phyloP scores from a whole-genome alignment of 2,113 vertebrate genomes.

The Corvus hawaiiensis region DNA sequence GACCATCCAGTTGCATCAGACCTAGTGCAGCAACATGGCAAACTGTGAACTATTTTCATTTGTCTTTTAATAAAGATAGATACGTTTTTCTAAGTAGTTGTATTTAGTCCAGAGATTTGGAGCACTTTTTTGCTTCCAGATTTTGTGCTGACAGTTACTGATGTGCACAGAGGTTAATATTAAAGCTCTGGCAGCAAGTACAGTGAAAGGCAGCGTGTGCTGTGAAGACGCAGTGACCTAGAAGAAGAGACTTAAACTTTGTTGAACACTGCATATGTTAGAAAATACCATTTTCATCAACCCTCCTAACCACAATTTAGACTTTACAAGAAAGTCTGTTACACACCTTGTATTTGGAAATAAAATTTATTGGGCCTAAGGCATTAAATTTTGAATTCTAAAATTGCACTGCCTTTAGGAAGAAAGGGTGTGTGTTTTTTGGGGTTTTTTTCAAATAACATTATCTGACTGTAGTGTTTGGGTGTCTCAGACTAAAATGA shows the following conservation, averaged over 20 bases:
- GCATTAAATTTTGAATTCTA: not conserved
- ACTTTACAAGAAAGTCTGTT: not conserved
- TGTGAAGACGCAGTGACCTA: not conserved
- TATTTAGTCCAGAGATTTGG: not conserved
- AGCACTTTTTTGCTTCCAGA: not conserved
- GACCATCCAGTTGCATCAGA: not conserved
- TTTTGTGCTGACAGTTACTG: not conserved
- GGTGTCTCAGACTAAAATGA: not conserved
- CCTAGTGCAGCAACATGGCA: not conserved
- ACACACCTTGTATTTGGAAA: not conserved
- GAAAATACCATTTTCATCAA: not conserved
- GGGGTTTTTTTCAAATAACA: rapidly evolving
- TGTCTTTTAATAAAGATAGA: not conserved
- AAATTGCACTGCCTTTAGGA: not conserved
- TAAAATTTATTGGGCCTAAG: not conserved
- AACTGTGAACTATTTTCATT: not conserved
- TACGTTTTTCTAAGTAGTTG: not conserved
- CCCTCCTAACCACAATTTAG: not conserved
- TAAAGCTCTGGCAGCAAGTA: not conserved
- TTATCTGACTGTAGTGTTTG: not conserved
- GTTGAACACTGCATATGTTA: not conserved
- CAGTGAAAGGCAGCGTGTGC: not conserved
- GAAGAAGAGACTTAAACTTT: not conserved
- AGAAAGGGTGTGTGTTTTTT: not conserved
- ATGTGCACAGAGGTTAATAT: not conserved